A percentile compares a stretch with the other conserved stretches of the same genome.
phyloP scores from a whole-genome alignment of 2,888 invertebrate genomes.

The Actias luna region DNA sequence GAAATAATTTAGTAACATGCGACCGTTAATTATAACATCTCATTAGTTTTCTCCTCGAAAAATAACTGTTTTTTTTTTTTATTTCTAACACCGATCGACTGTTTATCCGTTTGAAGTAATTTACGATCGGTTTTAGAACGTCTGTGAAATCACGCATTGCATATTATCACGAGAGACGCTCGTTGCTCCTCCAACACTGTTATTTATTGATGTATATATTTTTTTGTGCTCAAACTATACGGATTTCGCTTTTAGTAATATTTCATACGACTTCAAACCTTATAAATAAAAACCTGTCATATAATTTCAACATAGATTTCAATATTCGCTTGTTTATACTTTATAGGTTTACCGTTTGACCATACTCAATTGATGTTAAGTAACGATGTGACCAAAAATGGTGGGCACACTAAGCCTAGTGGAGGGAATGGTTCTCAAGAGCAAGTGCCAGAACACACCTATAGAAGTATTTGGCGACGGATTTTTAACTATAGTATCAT shows the following conservation, averaged over 20 bases:
- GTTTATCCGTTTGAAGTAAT: constrained; percentile 42
- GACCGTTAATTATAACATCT: constrained; percentile 30
- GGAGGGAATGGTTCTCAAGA: too few relatives aligned
- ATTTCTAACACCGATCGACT: constrained; percentile 43
- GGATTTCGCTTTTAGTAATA: background rate
- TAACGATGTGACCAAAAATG: too few relatives aligned
- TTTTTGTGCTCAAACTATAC: background rate
- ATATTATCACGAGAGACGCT: constrained; percentile 35
- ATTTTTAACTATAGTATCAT: too few relatives aligned
- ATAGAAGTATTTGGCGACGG: too few relatives aligned
- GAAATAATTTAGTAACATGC: constrained; percentile 25
- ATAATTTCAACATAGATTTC: too few relatives aligned
- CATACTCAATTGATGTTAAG: too few relatives aligned
- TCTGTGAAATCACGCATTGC: constrained; percentile 49
- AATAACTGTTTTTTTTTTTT: constrained; percentile 33
- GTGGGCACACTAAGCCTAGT: too few relatives aligned
- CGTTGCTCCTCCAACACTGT: background rate
- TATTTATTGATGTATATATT: background rate
- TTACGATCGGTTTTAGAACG: constrained; percentile 32
- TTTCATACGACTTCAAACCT: too few relatives aligned
- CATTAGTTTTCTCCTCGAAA: constrained; percentile 36
- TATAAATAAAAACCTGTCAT: background rate
- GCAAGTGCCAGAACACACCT: too few relatives aligned
- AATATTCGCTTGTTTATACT: too few relatives aligned
- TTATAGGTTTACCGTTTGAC: too few relatives aligned